These are phyloP conservation scores for Nesoenas mayeri DNA, from an alignment of 2,113 vertebrate genomes.

Conservation along the genomic window DNA sequence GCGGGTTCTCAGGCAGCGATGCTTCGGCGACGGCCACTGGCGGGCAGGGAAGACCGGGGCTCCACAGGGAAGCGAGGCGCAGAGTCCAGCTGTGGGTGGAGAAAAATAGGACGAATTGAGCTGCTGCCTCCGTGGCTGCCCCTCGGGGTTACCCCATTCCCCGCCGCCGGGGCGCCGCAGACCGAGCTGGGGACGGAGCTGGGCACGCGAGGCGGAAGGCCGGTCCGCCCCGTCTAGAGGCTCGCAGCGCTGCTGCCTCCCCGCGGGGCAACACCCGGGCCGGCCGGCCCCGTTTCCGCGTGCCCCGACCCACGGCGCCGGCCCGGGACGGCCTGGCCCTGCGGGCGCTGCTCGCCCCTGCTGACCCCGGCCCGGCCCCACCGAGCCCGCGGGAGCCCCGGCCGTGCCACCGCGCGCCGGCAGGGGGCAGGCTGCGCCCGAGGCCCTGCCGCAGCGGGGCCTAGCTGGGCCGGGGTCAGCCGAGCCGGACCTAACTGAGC, in stretches of 20 bases:
- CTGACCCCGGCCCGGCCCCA: no score
- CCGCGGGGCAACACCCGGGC: no score
- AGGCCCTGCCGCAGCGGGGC: background rate
- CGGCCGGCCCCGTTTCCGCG: no score
- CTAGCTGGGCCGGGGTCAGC: background rate
- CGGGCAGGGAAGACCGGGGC: background rate
- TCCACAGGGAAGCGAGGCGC: background rate
- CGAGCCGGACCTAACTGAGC: background rate
- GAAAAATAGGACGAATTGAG: background rate
- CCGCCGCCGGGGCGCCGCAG: no score
- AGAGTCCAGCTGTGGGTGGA: background rate
- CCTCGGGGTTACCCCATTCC: no score
- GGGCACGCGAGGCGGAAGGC: background rate
- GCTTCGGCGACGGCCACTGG: background rate
- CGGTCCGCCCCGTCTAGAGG: background rate
- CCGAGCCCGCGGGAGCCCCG: no score
- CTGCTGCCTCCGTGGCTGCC: background rate
- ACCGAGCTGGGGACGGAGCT: no score
- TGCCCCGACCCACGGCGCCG: no score
- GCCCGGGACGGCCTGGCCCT: no score
- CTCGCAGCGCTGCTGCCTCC: background rate
- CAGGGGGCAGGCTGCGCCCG: slow-evolving; percentile 2
- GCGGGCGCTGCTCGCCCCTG: no score
- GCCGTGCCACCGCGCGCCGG: background rate
- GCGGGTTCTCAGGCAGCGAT: no score